Base-by-base conservation (phyloP, 2,888 invertebrate genomes). In the Laspeyria flexula region DNA sequence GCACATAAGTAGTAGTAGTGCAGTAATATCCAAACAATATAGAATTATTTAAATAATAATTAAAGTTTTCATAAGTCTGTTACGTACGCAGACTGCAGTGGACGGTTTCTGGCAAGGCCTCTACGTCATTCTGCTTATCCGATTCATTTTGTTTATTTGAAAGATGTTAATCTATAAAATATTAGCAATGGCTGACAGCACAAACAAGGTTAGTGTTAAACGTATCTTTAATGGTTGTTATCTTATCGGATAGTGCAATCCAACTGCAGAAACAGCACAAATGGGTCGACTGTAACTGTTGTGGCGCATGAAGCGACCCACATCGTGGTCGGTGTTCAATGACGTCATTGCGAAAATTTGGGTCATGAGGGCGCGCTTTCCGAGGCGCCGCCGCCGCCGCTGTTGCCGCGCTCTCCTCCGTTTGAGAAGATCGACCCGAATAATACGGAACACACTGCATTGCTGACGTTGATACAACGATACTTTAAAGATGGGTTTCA, bases 331-430 rank as follows among this genome's bases (percentile, higher is more conserved):
- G 77, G 71, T 77, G 78, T 75, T 81, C 79, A 66, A 79, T 90
- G 91, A 90, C 90, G 90, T 90, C 88, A 86, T 73, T 71, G 73
- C 73, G 73, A 77, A 86, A 83, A 91, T 90, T 83, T 89, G 83
- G 90, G 91, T 90, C 89, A 91, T 71, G 81, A 81, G 86, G 84
- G 77, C 88, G 79, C 73, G 67, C 75, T 75, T 63, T 50, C 69
- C 64, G 74, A 75, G 76, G 74, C 72, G 72, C 67, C 43, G 57
- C 65, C 65, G 65, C 65, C 70, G 71, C 21, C 21, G 27, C 3
- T 29, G 27, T 3, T n/a, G 27, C 70, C 58, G 63, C 73, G 52
- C 55, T 58, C 55, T 60, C 52, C 57, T 50, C 41, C 44, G 59
- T 60, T 57, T 57, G 61, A 70, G 72, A 61, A 75, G 69, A 64